Evolutionary conservation across 2,888 invertebrate species (phyloP), one percentile per base, ranked within the genome.

Genomic region (Lacanobia oleracea): DNA sequence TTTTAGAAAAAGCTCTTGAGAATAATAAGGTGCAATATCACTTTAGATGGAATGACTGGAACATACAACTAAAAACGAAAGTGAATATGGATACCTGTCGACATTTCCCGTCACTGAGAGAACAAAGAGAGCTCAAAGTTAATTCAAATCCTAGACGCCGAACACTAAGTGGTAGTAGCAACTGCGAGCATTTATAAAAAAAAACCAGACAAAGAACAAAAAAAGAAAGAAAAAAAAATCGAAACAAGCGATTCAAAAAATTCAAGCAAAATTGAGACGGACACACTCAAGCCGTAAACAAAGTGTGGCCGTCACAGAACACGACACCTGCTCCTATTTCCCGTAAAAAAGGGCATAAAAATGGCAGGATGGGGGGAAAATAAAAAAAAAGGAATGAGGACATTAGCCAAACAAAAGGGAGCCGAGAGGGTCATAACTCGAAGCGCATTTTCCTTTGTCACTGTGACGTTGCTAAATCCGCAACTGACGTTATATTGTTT

Each of bases 341-440:
- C 76, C 79, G 84, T 83, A 89, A 87, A 88, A 90, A 88, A 88
- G 77, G 83, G 78, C 85, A 86, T 87, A 87, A 90, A 91, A 91
- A 88, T 87, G 86, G 88, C 73, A 84, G 83, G 82, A 88, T 86
- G 89, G 75, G 82, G 77, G 82, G 75, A 84, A 84, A 86, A 85
- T 83, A 85, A 87, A 93, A 85, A 86, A 75, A 82, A 60, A 82
- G 70, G 91, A 92, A 90, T 86, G 89, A 87, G 83, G 88, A 88
- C 92, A 93, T 93, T 92, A 92, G 90, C 90, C 92, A 93, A 93
- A 94, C 94, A 94, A 95, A 94, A 93, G 93, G 89, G 90, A 90
- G 89, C 91, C 93, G 89, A 91, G 93, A 91, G 93, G 93, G 94
- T 93, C 93, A 93, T 93, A 93, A 93, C 93, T 93, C 91, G 90